Evolutionary conservation across 1,140 invertebrate genomes (phyloP), one percentile per base, ranked within the genome.

Genomic region (Stegodyphus dumicola): DNA sequence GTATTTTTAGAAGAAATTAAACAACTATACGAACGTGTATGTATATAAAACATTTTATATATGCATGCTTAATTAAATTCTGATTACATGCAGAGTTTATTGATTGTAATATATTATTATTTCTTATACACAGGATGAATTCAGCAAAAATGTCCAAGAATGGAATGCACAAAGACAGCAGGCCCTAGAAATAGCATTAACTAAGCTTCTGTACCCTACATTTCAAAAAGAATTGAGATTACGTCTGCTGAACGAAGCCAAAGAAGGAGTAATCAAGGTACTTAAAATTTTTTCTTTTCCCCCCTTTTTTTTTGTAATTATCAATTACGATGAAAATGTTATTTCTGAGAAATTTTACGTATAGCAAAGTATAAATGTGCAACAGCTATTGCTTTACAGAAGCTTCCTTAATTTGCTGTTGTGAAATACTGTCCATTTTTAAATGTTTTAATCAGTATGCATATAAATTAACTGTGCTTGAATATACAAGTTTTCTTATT

Each of bases 101-200:
- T 13, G 6, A 17, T 18, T 67, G 9, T 67, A 0, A 9, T 18
- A 67, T 33, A 13, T 49, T 33, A 1, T 49, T 49, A n/a, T 18
- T 71, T 13, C 10, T 71, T 48, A 81, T 65, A 88, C 90, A 51
- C 89, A 95, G 92, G 98, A 99, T 92, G 98, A 99, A 90, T 99
- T 98, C 90, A 97, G 96, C 88, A 96, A 97, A 88, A 95, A 95
- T 88, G 98, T 99, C 0, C 95, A 99, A 89, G 96, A 98, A 86
- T 99, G 99, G 99, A 99, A 99, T 90, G 92, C 94, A 0, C 89
- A 99, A 71, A 92, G 98, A 54, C 93, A 93, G 0, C 94, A 97
- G 88, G 96, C 96, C 83, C 94, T 99, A 0, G 95, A 97, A 87
- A 92, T 96, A 75, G 97, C 98, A 0, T 92, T 99, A 9, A 95